These are phyloP conservation scores for Melanogrammus aeglefinus DNA, from an alignment of 2,797 vertebrate species.

Conservation along the genomic window DNA sequence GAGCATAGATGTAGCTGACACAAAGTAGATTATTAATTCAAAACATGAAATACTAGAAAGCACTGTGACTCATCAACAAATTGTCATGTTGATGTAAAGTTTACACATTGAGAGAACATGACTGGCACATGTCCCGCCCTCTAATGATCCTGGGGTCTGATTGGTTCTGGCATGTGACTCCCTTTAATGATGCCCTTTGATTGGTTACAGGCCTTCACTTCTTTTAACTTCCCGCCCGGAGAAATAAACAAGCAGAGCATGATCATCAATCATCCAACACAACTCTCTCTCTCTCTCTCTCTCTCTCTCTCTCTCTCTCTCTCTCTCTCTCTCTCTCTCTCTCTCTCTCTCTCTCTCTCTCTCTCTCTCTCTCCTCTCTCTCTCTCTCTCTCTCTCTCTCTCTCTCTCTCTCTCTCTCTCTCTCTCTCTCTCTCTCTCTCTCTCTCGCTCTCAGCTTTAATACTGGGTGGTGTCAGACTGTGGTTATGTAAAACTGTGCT, in stretches of 20 bases:
- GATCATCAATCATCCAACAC: slow-evolving; percentile 57
- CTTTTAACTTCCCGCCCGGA: slow-evolving; percentile 52
- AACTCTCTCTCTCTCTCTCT: slow-evolving; percentile 39
- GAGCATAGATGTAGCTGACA: not conserved
- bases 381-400: slow-evolving; percentile 16
- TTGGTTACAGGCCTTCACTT: slow-evolving; percentile 50
- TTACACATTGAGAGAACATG: not conserved
- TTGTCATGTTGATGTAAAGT: not conserved
- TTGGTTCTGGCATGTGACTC: slow-evolving; percentile 49
- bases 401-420: slow-evolving; percentile 20
- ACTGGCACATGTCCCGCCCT: slow-evolving; percentile 15
- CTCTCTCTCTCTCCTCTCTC: not conserved
- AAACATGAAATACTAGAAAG: not conserved
- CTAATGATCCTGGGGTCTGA: slow-evolving; percentile 28
- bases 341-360: slow-evolving; percentile 18
- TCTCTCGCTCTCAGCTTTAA: not conserved
- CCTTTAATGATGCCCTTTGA: slow-evolving; percentile 57
- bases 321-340: slow-evolving; percentile 19
- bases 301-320: not conserved
- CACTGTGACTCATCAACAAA: not conserved
- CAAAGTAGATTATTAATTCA: not conserved
- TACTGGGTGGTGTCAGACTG: not conserved
- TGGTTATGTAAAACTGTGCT: not conserved
- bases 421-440: not conserved
- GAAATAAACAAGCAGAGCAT: slow-evolving; percentile 60